A percentile compares a stretch with the other conserved stretches of the same genome.
phyloP scores from a whole-genome alignment of 2,797 vertebrate species.

The Hydrocynus forskahlii region DNA sequence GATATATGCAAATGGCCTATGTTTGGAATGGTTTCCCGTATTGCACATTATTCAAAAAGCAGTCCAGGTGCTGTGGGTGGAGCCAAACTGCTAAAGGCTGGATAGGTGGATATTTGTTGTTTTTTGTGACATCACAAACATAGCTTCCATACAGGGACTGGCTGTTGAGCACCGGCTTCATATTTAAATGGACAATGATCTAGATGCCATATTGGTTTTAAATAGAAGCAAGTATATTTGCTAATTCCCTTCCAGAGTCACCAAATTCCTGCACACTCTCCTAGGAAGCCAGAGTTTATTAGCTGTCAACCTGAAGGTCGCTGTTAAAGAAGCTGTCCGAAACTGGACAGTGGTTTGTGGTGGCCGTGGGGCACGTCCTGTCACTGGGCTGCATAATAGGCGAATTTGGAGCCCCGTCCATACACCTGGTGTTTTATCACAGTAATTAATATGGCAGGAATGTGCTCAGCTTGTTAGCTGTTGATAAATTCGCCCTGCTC shows the following conservation, averaged over 20 bases:
- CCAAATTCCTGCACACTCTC: not conserved
- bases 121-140: no score
- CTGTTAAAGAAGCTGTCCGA: conserved; percentile 34
- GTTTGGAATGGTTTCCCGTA: not conserved
- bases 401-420: not conserved
- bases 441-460: conserved; percentile 30
- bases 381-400: conserved; percentile 1
- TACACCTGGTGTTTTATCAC: conserved; percentile 34
- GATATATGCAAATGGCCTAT: not conserved
- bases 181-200: no score
- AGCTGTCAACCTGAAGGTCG: conserved; percentile 31
- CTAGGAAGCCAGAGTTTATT: conserved; percentile 34
- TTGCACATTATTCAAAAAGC: no score
- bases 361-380: conserved; percentile 21
- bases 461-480: conserved; percentile 5
- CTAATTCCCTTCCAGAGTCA: not conserved
- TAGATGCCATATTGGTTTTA: no score
- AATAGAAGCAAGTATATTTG: no score
- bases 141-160: no score
- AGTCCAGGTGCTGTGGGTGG: no score
- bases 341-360: not conserved
- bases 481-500: conserved; percentile 1
- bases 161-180: no score
- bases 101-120: no score
- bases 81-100: not conserved